Conservation (phyloP, 2,113 vertebrate genomes). For the Ploceus nigricollis region DNA sequence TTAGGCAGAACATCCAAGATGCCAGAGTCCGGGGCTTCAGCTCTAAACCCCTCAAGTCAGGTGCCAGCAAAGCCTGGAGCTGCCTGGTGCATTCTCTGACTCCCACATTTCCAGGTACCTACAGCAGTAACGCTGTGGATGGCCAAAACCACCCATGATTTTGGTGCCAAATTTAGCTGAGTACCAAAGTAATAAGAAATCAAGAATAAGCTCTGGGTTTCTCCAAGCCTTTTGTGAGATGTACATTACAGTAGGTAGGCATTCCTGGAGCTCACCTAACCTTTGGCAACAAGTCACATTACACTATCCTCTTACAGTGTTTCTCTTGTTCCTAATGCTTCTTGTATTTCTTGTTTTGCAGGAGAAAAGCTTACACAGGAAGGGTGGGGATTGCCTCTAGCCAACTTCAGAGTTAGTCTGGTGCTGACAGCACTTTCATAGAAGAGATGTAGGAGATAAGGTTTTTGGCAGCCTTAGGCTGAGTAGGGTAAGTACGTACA, state of each 20-base stretch:
- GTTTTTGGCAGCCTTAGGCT: neutral
- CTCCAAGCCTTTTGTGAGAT: neutral
- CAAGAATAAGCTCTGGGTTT: neutral
- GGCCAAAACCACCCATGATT: neutral
- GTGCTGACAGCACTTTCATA: neutral
- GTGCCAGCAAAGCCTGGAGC: neutral
- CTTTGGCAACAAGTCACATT: neutral
- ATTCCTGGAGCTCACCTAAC: neutral
- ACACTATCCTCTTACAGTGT: neutral
- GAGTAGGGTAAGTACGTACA: neutral
- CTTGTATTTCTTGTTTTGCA: slow-evolving; percentile 14
- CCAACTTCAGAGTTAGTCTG: neutral
- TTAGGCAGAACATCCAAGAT: neutral
- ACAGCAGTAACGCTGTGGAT: neutral
- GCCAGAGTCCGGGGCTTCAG: neutral
- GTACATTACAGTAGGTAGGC: neutral
- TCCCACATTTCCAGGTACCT: neutral
- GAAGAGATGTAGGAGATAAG: neutral
- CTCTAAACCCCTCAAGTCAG: neutral
- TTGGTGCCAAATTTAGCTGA: neutral
- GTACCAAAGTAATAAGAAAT: neutral
- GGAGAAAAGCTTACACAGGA: neutral
- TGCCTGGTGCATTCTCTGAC: accelerated
- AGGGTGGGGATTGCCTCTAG: neutral
- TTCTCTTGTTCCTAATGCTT: neutral